Evolutionary conservation across 2,797 vertebrate genomes (phyloP), one percentile per base, ranked within the genome.

Genomic region (Valencia hispanica): DNA sequence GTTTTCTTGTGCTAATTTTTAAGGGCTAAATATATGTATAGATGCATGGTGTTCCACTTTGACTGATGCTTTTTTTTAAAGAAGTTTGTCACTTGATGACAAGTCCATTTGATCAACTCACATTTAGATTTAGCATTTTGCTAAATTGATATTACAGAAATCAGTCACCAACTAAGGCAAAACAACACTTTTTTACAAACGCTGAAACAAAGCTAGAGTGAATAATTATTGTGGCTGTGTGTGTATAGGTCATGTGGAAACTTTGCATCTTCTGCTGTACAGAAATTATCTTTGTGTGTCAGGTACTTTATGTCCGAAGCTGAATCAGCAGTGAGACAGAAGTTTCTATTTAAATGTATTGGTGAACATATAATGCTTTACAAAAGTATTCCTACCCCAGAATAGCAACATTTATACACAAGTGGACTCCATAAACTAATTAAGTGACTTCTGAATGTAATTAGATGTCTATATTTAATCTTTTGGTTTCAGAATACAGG

Each of bases 221-320:
- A 25, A 65, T 10, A 34, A 65, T 11, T 65, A 22, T 25, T 65
- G 18, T 65, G 61, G 59, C 7, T 0, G 30, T 61, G 12, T 34
- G 43, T 9, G 20, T 12, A 66, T 2, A 32, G 10, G 18, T 57
- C 39, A 75, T 18, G 7, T 47, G 63, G 32, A 74, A 43, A 74
- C 20, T 32, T 39, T 50, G 45, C 34, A 68, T 32, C 36, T 22
- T 74, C 70, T 27, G 55, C 45, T 1, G 73, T 32, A 71, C 17
- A 39, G 9, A 78, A 65, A 78, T 77, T 30, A 74, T 73, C 51
- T 50, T 32, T 74, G 39, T 55, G 15, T 7, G 14, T 43, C 48
- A 50, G 32, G 32, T 30, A 27, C 17, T 51, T 50, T 30, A 17
- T 47, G 47, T 34, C 30, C 2, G 63, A 36, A 70, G 30, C 59